These are phyloP conservation scores for Nycteola revayana DNA, from an alignment of 2,888 invertebrate genomes.

Conservation along the genomic window DNA sequence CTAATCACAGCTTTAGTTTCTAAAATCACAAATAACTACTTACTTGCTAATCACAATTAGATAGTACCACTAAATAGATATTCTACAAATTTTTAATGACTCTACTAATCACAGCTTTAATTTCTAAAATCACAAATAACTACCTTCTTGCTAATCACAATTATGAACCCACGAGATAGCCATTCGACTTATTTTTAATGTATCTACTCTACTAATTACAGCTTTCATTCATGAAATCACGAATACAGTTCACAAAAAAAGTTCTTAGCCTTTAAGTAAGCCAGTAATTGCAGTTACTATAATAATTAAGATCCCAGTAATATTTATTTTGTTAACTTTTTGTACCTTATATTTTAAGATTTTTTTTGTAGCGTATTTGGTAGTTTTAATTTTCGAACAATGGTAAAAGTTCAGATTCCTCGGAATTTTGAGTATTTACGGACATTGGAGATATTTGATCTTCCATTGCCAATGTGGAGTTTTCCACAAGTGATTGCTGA, in stretches of 20 bases:
- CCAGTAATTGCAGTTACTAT: conserved; percentile 12
- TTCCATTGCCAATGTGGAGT: conserved; percentile 9
- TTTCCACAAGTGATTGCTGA: conserved; percentile 14
- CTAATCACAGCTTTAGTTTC: conserved; percentile 9
- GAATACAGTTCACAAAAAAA: no score
- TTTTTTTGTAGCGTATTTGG: conserved; percentile 11
- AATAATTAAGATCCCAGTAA: conserved; percentile 14
- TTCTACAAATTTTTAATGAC: conserved; percentile 7
- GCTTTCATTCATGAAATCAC: conserved; percentile 10
- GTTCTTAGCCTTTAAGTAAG: conserved; percentile 7
- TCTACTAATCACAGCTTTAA: conserved; percentile 9
- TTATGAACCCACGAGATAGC: conserved; percentile 9
- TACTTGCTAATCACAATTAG: conserved; percentile 6
- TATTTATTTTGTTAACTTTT: no score
- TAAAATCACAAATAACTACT: conserved; percentile 9
- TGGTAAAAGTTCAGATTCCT: conserved; percentile 12
- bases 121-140: conserved; percentile 11
- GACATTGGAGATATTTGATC: conserved; percentile 10
- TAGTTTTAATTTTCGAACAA: conserved; percentile 8
- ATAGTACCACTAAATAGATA: conserved; percentile 7
- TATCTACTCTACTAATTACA: conserved; percentile 11
- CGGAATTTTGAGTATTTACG: conserved; percentile 9
- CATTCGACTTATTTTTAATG: conserved; percentile 7
- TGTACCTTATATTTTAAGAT: conserved; percentile 12
- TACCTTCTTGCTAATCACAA: conserved; percentile 5